Base-by-base conservation (phyloP, 2,797 vertebrate genomes). In the Dendrocincla tyrannina region DNA sequence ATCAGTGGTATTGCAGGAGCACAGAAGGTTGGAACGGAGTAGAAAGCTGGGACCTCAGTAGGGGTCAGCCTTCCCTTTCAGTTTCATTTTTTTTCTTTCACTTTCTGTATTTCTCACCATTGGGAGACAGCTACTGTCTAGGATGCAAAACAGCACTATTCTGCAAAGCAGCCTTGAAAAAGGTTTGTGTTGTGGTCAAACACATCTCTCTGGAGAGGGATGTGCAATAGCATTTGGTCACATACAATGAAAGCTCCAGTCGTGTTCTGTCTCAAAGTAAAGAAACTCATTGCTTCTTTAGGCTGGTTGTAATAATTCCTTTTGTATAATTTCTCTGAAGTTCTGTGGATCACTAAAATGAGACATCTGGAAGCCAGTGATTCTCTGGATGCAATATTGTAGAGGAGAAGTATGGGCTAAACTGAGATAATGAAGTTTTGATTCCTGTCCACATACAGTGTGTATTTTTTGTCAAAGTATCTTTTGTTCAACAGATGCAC, bases 81-180 rank as follows among this genome's bases (percentile, higher is more conserved):
- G 4, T 68, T 84, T 67, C 13, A 2, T 0, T 5, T 44, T 52
- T 80, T 84, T 44, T 20, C 11, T 24, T 16, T 76, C 18, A 16
- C 33, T 89, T 88, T 76, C 78, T 76, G 4, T 78, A 41, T 79
- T 81, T 44, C 30, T 94, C 41, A 80, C 84, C 79, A 50, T 86
- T 81, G 80, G 91, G 92, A 91, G 86, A 86, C 84, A 95, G 67
- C 23, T 93, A 66, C 49, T 75, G 80, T 74, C 52, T 35, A 82
- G 74, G 39, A 92, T 89, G 74, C 60, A 69, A 70, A 79, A 23
- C 16, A 87, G 19, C 23, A 23, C 23, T 60, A 5, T 56, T 72
- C 66, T 81, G 22, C 32, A 68, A 46, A 62, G 74, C 55, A 60
- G 20, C 49, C 50, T 55, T 79, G 75, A 76, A 91, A 89, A 60